phyloP scores from a whole-genome alignment of 2,113 vertebrate genomes.

The Anolis carolinensis region DNA sequence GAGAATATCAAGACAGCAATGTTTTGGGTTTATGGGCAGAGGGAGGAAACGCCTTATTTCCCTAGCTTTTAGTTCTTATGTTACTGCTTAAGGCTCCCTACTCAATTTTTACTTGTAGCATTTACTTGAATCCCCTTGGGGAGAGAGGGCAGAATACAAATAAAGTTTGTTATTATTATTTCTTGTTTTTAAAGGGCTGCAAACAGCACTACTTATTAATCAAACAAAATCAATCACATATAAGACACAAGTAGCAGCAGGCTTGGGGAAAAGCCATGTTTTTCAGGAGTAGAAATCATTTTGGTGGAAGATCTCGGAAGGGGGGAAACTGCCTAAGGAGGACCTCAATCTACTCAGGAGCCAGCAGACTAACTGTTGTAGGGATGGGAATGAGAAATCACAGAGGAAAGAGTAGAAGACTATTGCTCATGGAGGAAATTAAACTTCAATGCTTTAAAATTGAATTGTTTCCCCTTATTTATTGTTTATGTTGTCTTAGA shows the following conservation, averaged over 20 bases:
- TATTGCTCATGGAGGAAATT: not conserved
- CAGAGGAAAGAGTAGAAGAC: not conserved
- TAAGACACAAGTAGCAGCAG: not conserved
- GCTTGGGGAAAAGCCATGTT: not conserved
- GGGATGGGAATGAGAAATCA: not conserved
- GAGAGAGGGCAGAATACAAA: no score
- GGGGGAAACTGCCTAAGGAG: no score
- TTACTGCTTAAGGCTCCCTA: not conserved
- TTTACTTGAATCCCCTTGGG: no score
- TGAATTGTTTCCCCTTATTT: not conserved
- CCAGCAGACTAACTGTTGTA: not conserved
- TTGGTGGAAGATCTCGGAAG: no score
- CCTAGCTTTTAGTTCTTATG: not conserved
- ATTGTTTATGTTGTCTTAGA: not conserved
- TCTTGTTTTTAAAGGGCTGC: not conserved
- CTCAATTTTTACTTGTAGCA: not conserved
- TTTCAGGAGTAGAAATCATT: no score
- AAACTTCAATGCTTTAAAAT: not conserved
- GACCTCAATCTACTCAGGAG: not conserved
- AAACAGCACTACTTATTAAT: not conserved
- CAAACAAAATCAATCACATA: not conserved
- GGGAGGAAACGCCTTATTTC: no score
- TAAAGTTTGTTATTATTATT: no score
- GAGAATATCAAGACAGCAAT: no score
- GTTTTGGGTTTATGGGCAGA: no score